These are phyloP conservation scores for Araneus ventricosus DNA, from an alignment of 1,140 invertebrate species.

Conservation along the genomic window DNA sequence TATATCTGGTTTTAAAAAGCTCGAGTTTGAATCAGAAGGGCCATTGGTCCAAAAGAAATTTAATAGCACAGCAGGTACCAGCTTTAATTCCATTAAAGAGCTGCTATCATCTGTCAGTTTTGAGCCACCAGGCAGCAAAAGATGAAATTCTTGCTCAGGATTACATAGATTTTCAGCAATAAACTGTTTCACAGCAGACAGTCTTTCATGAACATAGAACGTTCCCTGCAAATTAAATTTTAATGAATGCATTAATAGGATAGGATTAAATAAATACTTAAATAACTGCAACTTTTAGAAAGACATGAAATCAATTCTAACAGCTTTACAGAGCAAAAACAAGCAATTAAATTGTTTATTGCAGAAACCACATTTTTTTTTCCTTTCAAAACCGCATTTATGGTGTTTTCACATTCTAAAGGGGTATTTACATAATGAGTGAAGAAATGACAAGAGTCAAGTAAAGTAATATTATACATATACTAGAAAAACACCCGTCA, in stretches of 20 bases:
- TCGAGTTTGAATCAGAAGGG: constrained; percentile 77
- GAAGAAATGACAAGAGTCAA: no score
- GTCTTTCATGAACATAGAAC: constrained; percentile 89
- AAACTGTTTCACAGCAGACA: constrained; percentile 86
- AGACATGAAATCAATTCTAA: no score
- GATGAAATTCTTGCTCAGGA: constrained; percentile 84
- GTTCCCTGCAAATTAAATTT: constrained; percentile 84
- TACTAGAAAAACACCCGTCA: no score
- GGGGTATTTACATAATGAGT: no score
- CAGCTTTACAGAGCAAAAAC: no score
- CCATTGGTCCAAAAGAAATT: constrained; percentile 83
- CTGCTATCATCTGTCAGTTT: constrained; percentile 84
- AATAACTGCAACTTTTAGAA: no score
- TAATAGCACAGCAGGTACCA: constrained; percentile 88
- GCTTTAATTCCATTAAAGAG: constrained; percentile 85
- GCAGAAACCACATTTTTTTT: no score
- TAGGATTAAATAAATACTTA: no score
- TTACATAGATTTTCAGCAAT: constrained; percentile 86
- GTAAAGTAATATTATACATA: no score
- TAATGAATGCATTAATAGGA: background rate
- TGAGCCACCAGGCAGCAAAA: constrained; percentile 81
- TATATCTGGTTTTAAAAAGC: constrained; percentile 87
- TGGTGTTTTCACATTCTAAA: no score
- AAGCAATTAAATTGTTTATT: no score
- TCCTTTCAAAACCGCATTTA: no score